phyloP scores from a whole-genome alignment of 2,113 vertebrate genomes.

The Saiga tatarica region DNA sequence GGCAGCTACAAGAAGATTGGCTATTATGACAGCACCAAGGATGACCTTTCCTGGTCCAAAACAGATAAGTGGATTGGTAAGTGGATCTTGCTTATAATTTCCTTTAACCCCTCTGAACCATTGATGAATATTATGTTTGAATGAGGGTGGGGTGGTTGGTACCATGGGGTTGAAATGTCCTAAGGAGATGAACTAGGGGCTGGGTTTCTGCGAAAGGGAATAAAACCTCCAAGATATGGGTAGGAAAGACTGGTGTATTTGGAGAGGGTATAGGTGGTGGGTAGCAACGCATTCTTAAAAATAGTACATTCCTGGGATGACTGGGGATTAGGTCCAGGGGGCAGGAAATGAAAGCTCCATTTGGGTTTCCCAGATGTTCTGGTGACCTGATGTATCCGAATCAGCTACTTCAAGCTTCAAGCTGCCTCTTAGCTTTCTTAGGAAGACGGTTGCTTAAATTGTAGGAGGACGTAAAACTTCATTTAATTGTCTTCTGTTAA shows the following conservation, averaged over 20 bases:
- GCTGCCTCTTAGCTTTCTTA: not conserved
- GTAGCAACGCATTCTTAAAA: not conserved
- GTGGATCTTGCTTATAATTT: slow-evolving; percentile 20
- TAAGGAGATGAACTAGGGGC: not conserved
- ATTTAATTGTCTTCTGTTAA: not conserved
- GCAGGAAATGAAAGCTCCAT: not conserved
- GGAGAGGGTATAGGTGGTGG: not conserved
- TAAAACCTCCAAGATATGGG: not conserved
- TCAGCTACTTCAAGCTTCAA: not conserved
- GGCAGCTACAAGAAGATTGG: slow-evolving; percentile 96
- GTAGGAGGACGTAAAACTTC: not conserved
- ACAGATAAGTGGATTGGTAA: slow-evolving; percentile 95
- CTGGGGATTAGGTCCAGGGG: not conserved
- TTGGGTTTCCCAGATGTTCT: not conserved
- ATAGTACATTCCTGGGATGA: not conserved
- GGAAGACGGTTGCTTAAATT: not conserved
- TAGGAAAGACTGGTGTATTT: not conserved
- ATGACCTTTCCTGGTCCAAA: slow-evolving; percentile 93
- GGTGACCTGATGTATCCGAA: not conserved
- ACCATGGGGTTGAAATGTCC: not conserved
- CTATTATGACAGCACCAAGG: slow-evolving; percentile 96
- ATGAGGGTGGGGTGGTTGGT: not conserved
- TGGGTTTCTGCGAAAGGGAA: not conserved
- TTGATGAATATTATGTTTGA: not conserved
- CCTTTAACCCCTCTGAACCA: not conserved